Percentiles rank a stretch among this genome's conserved stretches.
Conservation (phyloP, 2,113 vertebrate genomes). For the Pipra filicauda region DNA sequence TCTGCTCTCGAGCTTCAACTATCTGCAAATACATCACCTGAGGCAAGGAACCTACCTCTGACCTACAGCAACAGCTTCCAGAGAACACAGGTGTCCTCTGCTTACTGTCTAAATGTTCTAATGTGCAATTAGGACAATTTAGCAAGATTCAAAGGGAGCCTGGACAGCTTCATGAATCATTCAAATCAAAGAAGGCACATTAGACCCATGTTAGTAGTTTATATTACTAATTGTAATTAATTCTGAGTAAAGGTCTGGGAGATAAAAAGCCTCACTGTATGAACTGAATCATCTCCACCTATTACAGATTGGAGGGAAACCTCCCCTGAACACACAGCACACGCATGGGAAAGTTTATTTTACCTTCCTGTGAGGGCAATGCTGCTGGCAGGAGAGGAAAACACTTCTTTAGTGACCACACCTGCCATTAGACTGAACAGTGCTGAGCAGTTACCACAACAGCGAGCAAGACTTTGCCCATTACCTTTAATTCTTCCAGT, state of each 20-base stretch:
- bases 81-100: background rate
- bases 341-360: background rate
- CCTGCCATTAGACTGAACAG: background rate
- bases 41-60: background rate
- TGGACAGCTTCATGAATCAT: background rate
- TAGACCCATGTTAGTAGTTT: background rate
- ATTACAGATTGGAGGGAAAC: background rate
- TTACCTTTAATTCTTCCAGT: conserved; percentile 89
- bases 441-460: background rate
- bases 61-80: background rate
- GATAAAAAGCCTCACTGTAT: background rate
- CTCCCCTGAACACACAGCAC: background rate
- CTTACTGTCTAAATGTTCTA: background rate
- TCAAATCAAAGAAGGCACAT: background rate
- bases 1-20: background rate
- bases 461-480: background rate
- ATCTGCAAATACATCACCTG: background rate
- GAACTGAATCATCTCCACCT: background rate
- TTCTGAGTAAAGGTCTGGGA: background rate
- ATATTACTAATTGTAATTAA: background rate
- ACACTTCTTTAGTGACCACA: background rate
- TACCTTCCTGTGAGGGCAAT: background rate
- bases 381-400: background rate
- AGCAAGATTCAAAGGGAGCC: background rate
- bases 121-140: background rate